Conservation (phyloP, 2,888 invertebrate species). For the Tiliacea citrago region DNA sequence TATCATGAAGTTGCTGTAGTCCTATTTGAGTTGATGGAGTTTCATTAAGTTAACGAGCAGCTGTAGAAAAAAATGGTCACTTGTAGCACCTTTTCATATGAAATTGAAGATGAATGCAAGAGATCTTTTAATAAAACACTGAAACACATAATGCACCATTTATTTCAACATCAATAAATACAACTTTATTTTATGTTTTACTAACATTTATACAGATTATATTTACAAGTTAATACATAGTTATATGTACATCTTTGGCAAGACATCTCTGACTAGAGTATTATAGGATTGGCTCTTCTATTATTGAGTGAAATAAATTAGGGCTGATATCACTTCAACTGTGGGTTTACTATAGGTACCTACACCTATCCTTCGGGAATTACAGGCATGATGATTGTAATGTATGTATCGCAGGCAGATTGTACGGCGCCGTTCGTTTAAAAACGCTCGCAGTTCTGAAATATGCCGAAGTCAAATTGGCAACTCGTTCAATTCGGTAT, state of each 20-base stretch:
- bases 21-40: neutral
- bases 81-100: neutral
- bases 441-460: no score
- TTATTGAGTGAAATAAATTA: neutral
- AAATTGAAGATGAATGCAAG: neutral
- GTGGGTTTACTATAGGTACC: no score
- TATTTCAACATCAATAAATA: slow-evolving; percentile 78
- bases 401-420: no score
- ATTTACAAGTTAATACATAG: slow-evolving; percentile 59
- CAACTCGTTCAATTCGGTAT: no score
- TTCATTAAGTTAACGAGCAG: neutral
- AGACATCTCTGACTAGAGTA: slow-evolving; percentile 58
- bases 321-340: neutral
- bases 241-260: slow-evolving; percentile 68
- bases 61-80: neutral
- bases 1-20: neutral
- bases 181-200: slow-evolving; percentile 61
- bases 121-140: slow-evolving; percentile 7
- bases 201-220: slow-evolving; percentile 68
- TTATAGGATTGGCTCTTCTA: slow-evolving; percentile 10
- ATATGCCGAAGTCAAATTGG: no score
- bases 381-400: no score
- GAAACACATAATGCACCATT: slow-evolving; percentile 65
- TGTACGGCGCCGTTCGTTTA: no score
- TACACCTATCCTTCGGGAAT: no score